Conservation (phyloP, 2,113 vertebrate species). For the Oryzias javanicus region DNA sequence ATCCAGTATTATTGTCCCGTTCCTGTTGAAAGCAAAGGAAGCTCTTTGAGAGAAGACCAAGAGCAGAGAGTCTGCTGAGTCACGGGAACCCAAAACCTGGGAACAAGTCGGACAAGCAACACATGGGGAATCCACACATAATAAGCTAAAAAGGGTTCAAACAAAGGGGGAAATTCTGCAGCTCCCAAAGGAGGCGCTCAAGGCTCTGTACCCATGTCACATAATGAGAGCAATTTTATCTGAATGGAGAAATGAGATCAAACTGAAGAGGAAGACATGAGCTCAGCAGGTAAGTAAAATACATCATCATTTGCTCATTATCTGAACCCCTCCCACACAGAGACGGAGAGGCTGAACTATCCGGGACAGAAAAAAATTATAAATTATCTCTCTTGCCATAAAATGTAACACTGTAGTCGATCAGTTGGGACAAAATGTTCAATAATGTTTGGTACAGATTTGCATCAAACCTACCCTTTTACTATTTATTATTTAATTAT, state of each 20-base stretch:
- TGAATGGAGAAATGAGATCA: conserved; percentile 59
- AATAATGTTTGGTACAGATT: no score
- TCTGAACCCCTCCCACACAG: conserved; percentile 19
- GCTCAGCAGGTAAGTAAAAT: conserved; percentile 55
- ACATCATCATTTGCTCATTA: conserved; percentile 45
- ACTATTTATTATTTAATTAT: no score
- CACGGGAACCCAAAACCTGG: conserved; percentile 83
- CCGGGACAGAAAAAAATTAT: no score
- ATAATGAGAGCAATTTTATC: conserved; percentile 69
- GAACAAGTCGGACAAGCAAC: conserved; percentile 70
- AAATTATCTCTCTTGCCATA: no score
- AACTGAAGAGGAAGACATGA: conserved; percentile 54
- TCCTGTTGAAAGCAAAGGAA: conserved; percentile 62
- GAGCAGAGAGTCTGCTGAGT: conserved; percentile 73
- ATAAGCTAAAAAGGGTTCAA: conserved; percentile 73
- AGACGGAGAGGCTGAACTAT: conserved; percentile 18
- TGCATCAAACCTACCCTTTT: no score
- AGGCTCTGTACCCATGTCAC: conserved; percentile 70
- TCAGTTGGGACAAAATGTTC: no score
- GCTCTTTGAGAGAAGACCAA: conserved; percentile 60
- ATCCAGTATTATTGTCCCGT: conserved; percentile 63
- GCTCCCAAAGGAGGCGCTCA: conserved; percentile 64
- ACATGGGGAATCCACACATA: conserved; percentile 75
- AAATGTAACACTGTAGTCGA: no score
- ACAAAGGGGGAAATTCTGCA: conserved; percentile 68